Percentiles rank a stretch among this genome's conserved stretches.
Evolutionary conservation across 2,888 invertebrate genomes (phyloP).

Genomic region (Rotaria magnacalcarata): DNA sequence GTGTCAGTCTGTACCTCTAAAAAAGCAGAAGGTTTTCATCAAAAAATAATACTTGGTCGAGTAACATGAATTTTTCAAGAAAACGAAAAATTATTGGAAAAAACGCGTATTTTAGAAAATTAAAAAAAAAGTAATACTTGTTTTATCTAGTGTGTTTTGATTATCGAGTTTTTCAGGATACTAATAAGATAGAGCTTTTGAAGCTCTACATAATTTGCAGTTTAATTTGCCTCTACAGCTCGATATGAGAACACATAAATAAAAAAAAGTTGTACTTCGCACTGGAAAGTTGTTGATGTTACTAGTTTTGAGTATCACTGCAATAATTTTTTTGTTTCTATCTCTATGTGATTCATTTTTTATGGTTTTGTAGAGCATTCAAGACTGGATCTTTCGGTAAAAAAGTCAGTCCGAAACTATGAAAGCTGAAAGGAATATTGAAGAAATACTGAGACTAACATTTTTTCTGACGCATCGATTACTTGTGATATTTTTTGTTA

Average conservation of each 20-base stretch:
- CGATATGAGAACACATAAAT: conserved; percentile 4
- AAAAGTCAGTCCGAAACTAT: no score
- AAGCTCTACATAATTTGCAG: no score
- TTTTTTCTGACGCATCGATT: background rate
- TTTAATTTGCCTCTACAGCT: background rate
- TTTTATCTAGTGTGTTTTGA: no score
- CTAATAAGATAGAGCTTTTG: no score
- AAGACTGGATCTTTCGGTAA: background rate
- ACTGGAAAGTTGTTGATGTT: background rate
- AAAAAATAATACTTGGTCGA: no score
- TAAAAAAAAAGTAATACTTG: no score
- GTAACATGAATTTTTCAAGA: no score
- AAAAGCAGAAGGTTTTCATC: no score
- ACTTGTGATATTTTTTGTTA: background rate
- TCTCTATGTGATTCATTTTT: background rate
- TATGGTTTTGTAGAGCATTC: conserved; percentile 6
- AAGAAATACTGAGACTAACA: background rate
- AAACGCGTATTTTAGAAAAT: no score
- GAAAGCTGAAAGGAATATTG: conserved; percentile 14
- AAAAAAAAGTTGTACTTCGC: background rate
- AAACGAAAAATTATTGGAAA: no score
- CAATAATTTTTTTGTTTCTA: background rate
- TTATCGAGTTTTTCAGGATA: no score
- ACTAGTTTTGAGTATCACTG: background rate
- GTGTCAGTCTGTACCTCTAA: no score